Evolutionary conservation across 2,888 invertebrate species (phyloP).

Genomic region (Chalcis sispes): DNA sequence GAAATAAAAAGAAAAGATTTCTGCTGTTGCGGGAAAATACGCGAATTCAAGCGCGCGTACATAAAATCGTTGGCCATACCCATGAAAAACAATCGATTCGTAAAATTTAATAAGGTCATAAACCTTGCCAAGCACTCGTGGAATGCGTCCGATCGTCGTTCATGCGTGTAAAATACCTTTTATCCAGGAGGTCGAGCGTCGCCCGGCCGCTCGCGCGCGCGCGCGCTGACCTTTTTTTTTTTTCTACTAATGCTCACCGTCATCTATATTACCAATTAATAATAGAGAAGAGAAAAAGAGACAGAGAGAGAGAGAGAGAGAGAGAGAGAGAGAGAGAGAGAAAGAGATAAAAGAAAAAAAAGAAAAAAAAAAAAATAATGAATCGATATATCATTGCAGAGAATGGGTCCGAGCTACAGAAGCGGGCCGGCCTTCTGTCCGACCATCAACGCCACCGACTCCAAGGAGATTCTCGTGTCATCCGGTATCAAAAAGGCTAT

Average conservation of each 20-base stretch:
- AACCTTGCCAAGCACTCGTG: slow-evolving; percentile 3
- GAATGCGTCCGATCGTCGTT: slow-evolving; percentile 28
- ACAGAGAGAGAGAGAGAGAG: slow-evolving; percentile 14
- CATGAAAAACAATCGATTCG: slow-evolving; percentile 43
- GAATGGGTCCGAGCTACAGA: slow-evolving; percentile 94
- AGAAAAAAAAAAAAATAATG: slow-evolving; percentile 32
- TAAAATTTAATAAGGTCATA: slow-evolving; percentile 46
- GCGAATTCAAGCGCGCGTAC: slow-evolving; percentile 3
- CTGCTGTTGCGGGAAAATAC: no score
- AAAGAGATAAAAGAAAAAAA: slow-evolving; percentile 24
- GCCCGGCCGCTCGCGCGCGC: no score
- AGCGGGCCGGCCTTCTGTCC: slow-evolving; percentile 97
- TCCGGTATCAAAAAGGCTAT: slow-evolving; percentile 93
- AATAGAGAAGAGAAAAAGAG: slow-evolving; percentile 22
- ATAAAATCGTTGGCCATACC: not conserved
- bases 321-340: slow-evolving; percentile 29
- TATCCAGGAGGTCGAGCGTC: no score
- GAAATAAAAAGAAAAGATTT: no score
- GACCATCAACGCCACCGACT: slow-evolving; percentile 92
- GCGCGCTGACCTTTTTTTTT: not conserved
- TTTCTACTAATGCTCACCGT: not conserved
- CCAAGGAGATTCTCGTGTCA: slow-evolving; percentile 93
- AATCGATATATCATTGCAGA: slow-evolving; percentile 75
- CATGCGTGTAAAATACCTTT: slow-evolving; percentile 41
- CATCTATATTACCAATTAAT: slow-evolving; percentile 38